Percentiles rank a stretch among this genome's conserved stretches.
These are phyloP conservation scores for Macropus fuliginosus DNA, from an alignment of 2,797 vertebrate species.

Conservation along the genomic window DNA sequence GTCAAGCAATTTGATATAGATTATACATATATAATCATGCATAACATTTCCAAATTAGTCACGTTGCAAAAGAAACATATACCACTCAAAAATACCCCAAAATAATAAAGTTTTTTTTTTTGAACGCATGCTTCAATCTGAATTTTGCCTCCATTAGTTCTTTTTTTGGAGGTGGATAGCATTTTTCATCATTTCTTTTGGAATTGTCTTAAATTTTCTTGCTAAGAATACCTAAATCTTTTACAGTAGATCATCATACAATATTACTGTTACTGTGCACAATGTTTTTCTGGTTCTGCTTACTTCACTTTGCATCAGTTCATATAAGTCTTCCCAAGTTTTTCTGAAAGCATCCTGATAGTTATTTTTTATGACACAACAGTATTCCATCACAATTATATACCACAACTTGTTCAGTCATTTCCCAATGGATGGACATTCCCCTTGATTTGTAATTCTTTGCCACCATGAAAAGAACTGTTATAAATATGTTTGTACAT, in stretches of 20 bases:
- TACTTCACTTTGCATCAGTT: neutral
- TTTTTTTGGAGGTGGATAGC: neutral
- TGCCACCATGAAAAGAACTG: neutral
- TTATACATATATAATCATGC: neutral
- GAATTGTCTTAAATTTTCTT: neutral
- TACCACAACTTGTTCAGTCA: neutral
- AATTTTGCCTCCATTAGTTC: too few species aligned
- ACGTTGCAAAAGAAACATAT: neutral
- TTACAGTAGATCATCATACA: neutral
- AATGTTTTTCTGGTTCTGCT: neutral
- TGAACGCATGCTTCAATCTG: too few species aligned
- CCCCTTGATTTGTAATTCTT: neutral
- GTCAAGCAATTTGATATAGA: neutral
- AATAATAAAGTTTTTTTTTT: neutral
- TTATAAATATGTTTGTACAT: neutral
- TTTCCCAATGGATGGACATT: neutral
- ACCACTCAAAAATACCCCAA: neutral
- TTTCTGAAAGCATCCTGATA: neutral
- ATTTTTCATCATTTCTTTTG: neutral
- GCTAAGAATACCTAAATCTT: neutral
- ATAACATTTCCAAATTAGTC: neutral
- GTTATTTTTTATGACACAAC: neutral
- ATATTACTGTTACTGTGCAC: neutral
- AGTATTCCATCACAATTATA: neutral
- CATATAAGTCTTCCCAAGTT: neutral